Conservation (phyloP, 2,888 invertebrate genomes). For the Pharmacophagus antenor region DNA sequence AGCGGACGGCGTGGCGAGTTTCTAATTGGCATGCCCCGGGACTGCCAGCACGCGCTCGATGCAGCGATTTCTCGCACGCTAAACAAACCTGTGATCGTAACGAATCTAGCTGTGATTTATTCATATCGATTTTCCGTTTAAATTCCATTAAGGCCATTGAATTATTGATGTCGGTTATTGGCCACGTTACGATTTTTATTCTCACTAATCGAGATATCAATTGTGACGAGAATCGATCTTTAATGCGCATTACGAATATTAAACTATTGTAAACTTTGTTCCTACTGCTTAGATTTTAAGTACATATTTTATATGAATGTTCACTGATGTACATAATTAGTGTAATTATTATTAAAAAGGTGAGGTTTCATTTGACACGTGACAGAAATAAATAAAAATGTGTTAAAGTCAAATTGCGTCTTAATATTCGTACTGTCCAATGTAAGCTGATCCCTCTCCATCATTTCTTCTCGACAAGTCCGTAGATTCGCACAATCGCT, state of each 20-base stretch:
- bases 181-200: slow-evolving; percentile 6
- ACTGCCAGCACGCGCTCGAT: slow-evolving; percentile 45
- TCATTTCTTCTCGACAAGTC: slow-evolving; percentile 30
- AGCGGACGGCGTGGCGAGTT: slow-evolving; percentile 52
- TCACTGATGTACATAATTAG: neutral
- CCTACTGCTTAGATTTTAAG: no score
- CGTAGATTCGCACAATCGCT: slow-evolving; percentile 46
- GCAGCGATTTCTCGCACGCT: slow-evolving; percentile 61
- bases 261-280: neutral
- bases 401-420: neutral
- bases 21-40: slow-evolving; percentile 57
- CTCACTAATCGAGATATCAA: slow-evolving; percentile 11
- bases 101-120: slow-evolving; percentile 21
- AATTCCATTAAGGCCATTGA: slow-evolving; percentile 6
- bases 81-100: slow-evolving; percentile 34
- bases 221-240: neutral
- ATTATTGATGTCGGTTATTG: slow-evolving; percentile 8
- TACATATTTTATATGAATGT: no score
- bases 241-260: neutral
- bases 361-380: no score
- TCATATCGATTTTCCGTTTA: slow-evolving; percentile 13
- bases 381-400: no score
- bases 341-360: no score
- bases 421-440: slow-evolving; percentile 2
- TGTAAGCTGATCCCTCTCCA: slow-evolving; percentile 4